Evolutionary conservation across 1,140 invertebrate species (phyloP), one percentile per base, ranked within the genome.

Genomic region (Neodiprion fabricii): DNA sequence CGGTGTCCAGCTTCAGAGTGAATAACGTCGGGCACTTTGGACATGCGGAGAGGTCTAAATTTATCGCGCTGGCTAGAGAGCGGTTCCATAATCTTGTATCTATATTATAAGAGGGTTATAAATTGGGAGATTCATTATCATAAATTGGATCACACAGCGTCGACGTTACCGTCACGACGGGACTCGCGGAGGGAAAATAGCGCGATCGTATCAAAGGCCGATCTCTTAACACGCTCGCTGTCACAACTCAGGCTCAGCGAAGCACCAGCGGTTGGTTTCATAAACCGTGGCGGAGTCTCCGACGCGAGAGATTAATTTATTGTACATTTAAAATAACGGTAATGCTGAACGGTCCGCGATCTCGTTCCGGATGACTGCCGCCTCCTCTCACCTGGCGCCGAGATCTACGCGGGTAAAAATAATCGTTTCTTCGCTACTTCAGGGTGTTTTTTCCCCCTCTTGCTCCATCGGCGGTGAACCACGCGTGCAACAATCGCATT

Each of bases 91-190:
- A 77, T 79, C 77, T 76, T 78, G 78, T 81, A 79, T 84, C 84
- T 84, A 81, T 84, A 81, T 84, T 84, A 84, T 81, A 84, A 85
- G 84, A 81, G 79, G 80, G 28, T 74, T 79, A 78, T 85, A 85
- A 84, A 85, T 83, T 79, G 76, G 40, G 73, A 70, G 79, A 81
- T 85, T 84, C 84, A 85, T 85, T 86, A 85, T 82, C 84, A 83
- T 86, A 86, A 86, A 86, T 86, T 83, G 80, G 81, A 84, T 80
- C 77, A 78, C 12, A 78, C 77, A 83, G 82, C 82, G 77, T 76
- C 61, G 77, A 78, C 80, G 79, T 81, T 40, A 40, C 28, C 28
- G 28, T 75, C 78, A 75, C 77, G 81, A 82, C 81, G 80, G 71
- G 28, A 40, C 28, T 74, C 68, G 73, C 76, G 77, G 77, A 77